Percentiles rank a stretch among this genome's conserved stretches.
Evolutionary conservation across 2,797 vertebrate species (phyloP).

Genomic region (Fratercula arctica): DNA sequence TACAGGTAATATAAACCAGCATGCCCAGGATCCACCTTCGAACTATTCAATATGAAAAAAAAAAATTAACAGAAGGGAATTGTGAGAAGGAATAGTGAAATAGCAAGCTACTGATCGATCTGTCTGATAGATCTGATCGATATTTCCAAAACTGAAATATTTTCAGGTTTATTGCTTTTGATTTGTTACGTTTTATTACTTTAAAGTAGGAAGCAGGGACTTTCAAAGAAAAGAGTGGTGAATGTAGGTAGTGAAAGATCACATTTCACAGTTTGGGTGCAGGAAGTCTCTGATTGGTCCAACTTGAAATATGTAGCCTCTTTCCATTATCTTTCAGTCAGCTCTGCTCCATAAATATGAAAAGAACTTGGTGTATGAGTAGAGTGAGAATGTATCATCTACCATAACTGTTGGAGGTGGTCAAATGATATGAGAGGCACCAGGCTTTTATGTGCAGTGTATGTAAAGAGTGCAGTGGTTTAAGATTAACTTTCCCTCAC

Average conservation of each 20-base stretch:
- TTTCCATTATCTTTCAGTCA: neutral
- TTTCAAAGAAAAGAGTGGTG: neutral
- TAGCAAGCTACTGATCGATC: neutral
- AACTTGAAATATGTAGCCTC: neutral
- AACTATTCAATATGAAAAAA: neutral
- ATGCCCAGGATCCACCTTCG: neutral
- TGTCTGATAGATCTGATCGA: accelerated
- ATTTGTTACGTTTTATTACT: neutral
- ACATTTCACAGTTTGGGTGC: neutral
- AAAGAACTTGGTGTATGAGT: neutral
- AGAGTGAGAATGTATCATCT: neutral
- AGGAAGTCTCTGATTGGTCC: neutral
- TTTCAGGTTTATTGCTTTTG: neutral
- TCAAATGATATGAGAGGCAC: neutral
- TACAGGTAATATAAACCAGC: conserved; percentile 85
- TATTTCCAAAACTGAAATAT: neutral
- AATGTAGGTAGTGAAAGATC: neutral
- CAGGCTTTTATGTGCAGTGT: neutral
- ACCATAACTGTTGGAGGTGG: neutral
- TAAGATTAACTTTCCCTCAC: neutral
- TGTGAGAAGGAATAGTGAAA: neutral
- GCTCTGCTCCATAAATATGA: neutral
- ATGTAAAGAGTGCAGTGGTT: neutral
- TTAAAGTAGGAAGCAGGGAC: neutral
- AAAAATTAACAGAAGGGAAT: neutral